Evolutionary conservation across 2,113 vertebrate species (phyloP), one percentile per base, ranked within the genome.

Genomic region (Tetrao urogallus): DNA sequence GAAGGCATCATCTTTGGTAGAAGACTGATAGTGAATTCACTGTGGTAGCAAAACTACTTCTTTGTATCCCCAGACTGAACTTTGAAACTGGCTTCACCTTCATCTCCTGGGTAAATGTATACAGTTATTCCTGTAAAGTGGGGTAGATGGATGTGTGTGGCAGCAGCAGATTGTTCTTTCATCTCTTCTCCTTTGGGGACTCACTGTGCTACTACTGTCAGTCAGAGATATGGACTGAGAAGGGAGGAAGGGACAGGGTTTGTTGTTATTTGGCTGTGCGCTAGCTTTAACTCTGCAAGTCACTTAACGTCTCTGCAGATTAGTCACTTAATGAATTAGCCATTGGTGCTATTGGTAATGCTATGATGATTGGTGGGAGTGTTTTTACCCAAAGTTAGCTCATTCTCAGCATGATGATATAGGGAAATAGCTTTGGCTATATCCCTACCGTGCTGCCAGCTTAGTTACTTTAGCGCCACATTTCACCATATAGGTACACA

Each of bases 131-230:
- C 60, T 36, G 61, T 11, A 72, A 3, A 38, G 15, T 36, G 4
- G 5, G 16, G 4, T 13, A 60, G 34, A 42, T 45, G 50, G 12
- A 38, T 54, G 16, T n/a, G 10, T 6, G 24, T 32, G 28, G 5
- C 10, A 88, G 16, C 9, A 76, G 9, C 15, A 72, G 19, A 25
- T 22, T 5, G 12, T 21, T 18, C 19, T 73, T 50, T 27, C 10
- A 30, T 11, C 2, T 1, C 0, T 63, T 66, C 20, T 63, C 6
- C 24, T 79, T 56, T 73, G 21, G 3, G 2, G 13, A 64, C 1
- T 82, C 8, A 42, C 42, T 71, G 27, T 28, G 6, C 19, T 72
- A 8, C 52, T 45, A 5, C 5, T 71, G 10, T 43, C 50, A 54
- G n/a, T 17, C 4, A 25, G 8, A 34, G 14, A 6, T 38, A 21